Evolutionary conservation across 2,797 vertebrate species (phyloP), one percentile per base, ranked within the genome.

Genomic region (Esox lucius): DNA sequence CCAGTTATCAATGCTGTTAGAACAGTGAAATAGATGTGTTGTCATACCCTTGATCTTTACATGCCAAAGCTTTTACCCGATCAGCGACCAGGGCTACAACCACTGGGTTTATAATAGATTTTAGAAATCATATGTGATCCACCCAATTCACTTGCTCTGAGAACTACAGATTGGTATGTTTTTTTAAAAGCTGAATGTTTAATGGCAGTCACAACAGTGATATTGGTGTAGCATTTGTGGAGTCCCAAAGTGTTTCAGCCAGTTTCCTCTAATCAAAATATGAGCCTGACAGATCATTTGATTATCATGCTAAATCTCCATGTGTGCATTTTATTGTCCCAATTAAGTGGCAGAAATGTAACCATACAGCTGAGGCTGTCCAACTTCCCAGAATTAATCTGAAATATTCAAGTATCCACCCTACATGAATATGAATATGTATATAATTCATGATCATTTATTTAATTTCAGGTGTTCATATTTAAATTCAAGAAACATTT

Each of bases 291-390:
- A 78, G 70, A 81, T 68, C 68, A 19, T 68, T 26, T 78, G 53
- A 78, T 82, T 73, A 42, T 75, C 33, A 24, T 71, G 56, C 67
- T 46, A 49, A 73, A 78, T 24, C 68, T 66, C 74, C 64, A 65
- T 9, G 66, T 69, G 49, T 48, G 73, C 77, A 71, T 35, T 68
- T 62, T 77, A 26, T 51, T 26, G 72, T 68, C 74, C 68, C 72
- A 76, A 35, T 85, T 78, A 76, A 80, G 76, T 73, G 64, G 33
- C 69, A 65, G 13, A 0, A 26, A 79, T 49, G 70, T 48, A 75
- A 68, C 77, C 73, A 82, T 79, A 24, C 42, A 80, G 59, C 62
- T 48, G 35, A 19, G 0, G 22, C 31, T 64, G 46, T 68, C 49
- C 46, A 48, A n/a, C n/a, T 22, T 59, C 15, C 39, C 39, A 71